phyloP scores from a whole-genome alignment of 2,797 vertebrate genomes.

The Spinus olivaceus region DNA sequence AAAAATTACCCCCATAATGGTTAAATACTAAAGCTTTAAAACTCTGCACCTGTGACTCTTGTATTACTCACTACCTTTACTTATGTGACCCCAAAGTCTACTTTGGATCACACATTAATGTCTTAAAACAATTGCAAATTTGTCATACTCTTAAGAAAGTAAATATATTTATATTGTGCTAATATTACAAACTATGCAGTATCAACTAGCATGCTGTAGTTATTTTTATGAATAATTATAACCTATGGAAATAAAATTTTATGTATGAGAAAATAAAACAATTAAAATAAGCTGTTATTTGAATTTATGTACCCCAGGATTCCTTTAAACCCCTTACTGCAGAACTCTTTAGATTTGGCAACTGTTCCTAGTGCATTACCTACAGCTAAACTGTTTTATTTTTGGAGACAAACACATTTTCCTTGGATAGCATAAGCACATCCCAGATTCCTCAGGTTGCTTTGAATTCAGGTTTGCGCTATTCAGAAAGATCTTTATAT shows the following conservation, averaged over 20 bases:
- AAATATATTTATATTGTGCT: neutral
- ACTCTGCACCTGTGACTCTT: neutral
- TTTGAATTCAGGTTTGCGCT: neutral
- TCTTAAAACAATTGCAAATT: neutral
- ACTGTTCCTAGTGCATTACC: neutral
- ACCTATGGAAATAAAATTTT: neutral
- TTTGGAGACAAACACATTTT: neutral
- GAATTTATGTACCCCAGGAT: neutral
- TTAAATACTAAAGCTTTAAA: neutral
- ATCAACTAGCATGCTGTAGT: neutral
- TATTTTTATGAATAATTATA: neutral
- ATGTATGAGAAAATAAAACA: neutral
- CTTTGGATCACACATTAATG: neutral
- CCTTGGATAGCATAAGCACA: neutral
- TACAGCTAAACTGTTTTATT: neutral
- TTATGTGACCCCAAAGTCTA: neutral
- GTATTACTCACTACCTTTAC: neutral
- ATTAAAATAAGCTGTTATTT: neutral
- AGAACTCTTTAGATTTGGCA: neutral
- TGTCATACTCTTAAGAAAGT: neutral
- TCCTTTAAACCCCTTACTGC: neutral
- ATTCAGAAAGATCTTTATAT: neutral
- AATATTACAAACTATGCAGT: neutral
- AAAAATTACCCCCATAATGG: neutral
- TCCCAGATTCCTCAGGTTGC: neutral